Evolutionary conservation across 2,113 vertebrate genomes (phyloP).

Genomic region (Cichladusa arquata): DNA sequence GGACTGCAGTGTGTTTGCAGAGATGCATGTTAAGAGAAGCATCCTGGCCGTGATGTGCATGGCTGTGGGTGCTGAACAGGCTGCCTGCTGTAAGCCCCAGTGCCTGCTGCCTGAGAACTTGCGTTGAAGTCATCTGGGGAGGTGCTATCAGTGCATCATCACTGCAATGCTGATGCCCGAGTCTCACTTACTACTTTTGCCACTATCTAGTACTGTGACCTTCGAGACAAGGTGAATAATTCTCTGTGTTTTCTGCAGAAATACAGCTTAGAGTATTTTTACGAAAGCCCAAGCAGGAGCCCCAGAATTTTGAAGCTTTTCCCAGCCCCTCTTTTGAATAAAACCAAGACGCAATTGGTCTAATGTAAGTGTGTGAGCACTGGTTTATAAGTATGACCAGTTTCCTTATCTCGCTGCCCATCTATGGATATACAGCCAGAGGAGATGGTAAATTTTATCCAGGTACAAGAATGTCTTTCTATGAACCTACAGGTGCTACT

Average conservation of each 20-base stretch:
- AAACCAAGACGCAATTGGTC: background rate
- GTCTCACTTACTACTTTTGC: background rate
- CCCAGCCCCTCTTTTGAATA: background rate
- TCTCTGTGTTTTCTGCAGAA: background rate
- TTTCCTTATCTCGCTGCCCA: background rate
- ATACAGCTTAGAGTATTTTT: background rate
- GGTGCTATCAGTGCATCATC: background rate
- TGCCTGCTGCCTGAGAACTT: background rate
- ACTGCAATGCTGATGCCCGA: too few species aligned
- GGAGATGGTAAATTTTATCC: background rate
- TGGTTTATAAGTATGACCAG: background rate
- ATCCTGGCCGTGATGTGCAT: rapidly evolving
- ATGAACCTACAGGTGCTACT: background rate
- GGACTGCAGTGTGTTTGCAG: background rate
- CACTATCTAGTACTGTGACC: rapidly evolving
- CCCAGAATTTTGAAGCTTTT: background rate
- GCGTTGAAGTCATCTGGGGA: background rate
- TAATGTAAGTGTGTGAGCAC: rapidly evolving
- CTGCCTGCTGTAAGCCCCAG: rapidly evolving
- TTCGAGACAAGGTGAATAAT: rapidly evolving
- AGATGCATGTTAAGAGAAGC: background rate
- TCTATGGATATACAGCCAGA: background rate
- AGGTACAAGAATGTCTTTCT: background rate
- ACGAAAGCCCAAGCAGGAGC: background rate
- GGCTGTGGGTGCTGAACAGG: background rate